These are phyloP conservation scores for Lasioglossum marginatum DNA, from an alignment of 2,888 invertebrate species.

Conservation along the genomic window DNA sequence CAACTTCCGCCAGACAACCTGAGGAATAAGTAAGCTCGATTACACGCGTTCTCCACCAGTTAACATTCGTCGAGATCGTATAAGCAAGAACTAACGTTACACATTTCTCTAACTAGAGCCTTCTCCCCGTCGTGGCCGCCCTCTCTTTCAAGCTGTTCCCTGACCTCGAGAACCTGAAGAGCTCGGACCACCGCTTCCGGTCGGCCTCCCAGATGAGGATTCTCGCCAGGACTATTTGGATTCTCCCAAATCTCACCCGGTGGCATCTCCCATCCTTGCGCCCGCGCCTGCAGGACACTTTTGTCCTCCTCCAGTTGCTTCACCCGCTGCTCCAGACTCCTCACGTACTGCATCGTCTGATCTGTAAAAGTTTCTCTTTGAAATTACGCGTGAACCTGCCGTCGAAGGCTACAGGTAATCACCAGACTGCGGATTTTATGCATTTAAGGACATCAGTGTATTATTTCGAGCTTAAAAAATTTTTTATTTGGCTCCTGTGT, in stretches of 20 bases:
- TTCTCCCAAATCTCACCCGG: constrained; percentile 82
- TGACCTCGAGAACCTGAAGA: constrained; percentile 95
- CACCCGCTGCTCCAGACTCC: constrained; percentile 94
- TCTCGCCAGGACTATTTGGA: constrained; percentile 76
- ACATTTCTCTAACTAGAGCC: constrained; percentile 97
- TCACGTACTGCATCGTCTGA: constrained; percentile 96
- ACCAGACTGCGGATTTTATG: too few relatives aligned
- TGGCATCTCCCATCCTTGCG: constrained; percentile 78
- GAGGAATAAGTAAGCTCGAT: constrained; percentile 65
- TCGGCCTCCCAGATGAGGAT: constrained; percentile 87
- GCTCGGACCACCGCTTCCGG: constrained; percentile 97
- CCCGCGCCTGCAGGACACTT: constrained; percentile 86
- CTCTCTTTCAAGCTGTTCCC: constrained; percentile 93
- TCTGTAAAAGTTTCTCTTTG: constrained; percentile 85
- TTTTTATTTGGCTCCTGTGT: too few relatives aligned
- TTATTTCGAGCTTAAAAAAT: too few relatives aligned
- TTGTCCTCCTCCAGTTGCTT: constrained; percentile 94
- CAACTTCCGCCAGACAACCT: constrained; percentile 96
- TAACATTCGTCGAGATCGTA: background rate
- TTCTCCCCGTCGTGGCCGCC: constrained; percentile 93
- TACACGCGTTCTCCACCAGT: background rate
- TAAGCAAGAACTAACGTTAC: constrained; percentile 88
- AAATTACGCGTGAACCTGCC: too few relatives aligned
- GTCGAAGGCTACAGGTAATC: too few relatives aligned
- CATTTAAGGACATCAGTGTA: too few relatives aligned